These are phyloP conservation scores for Planiliza haematocheilus DNA, from an alignment of 2,113 vertebrate species.

Conservation along the genomic window DNA sequence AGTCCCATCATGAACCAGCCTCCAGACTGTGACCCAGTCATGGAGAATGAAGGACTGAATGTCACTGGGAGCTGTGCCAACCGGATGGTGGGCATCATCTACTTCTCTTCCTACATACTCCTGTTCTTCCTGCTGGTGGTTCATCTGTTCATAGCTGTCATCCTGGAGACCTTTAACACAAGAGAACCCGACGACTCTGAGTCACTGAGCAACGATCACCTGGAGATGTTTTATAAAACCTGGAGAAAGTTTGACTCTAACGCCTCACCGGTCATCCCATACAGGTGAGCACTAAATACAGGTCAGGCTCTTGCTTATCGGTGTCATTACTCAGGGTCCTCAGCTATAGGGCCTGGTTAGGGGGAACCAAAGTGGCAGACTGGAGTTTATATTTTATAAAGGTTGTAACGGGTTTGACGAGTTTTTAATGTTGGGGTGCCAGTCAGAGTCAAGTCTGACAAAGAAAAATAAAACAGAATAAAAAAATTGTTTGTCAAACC, in stretches of 20 bases:
- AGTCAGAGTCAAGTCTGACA: no score
- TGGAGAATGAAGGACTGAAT: slow-evolving; percentile 74
- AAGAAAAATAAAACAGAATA: no score
- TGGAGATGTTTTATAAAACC: slow-evolving; percentile 93
- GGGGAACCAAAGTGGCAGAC: no score
- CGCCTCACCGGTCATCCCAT: slow-evolving; percentile 87
- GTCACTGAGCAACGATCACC: slow-evolving; percentile 87
- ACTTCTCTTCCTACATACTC: slow-evolving; percentile 90
- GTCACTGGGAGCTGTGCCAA: slow-evolving; percentile 87
- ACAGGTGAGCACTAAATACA: slow-evolving; percentile 69
- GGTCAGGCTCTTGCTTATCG: no score
- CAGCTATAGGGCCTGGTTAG: no score
- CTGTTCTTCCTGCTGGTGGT: slow-evolving; percentile 91
- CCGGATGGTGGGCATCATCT: slow-evolving; percentile 85
- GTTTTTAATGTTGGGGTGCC: no score
- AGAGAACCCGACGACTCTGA: slow-evolving; percentile 87
- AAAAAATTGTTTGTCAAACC: no score
- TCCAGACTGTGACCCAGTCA: slow-evolving; percentile 86
- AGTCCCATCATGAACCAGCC: slow-evolving; percentile 84
- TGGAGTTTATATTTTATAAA: no score
- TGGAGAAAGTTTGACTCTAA: slow-evolving; percentile 95
- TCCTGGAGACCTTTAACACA: slow-evolving; percentile 90
- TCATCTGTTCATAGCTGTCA: slow-evolving; percentile 93
- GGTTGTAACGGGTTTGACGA: no score
- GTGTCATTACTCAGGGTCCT: no score